Evolutionary conservation across 2,797 vertebrate genomes (phyloP), one percentile per base, ranked within the genome.

Genomic region (Myripristis murdjan): DNA sequence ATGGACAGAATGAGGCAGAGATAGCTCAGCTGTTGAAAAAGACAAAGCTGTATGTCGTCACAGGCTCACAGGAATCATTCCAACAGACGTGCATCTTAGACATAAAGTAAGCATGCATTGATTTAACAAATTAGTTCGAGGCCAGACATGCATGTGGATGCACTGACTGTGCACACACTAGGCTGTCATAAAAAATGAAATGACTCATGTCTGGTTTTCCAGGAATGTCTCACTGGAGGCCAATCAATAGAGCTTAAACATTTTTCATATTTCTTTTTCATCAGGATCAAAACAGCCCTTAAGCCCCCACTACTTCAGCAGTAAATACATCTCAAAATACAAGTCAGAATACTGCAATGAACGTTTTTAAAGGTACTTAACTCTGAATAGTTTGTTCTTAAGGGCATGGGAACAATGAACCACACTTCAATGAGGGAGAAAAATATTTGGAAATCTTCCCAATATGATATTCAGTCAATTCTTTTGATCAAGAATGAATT

Each of bases 401-500:
- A 15, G 75, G 68, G 54, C 70, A 57, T 24, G 39, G 65, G 78
- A 71, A 74, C 52, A 57, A 70, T 28, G 16, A 70, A 68, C 53
- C 41, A 46, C 41, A 24, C 24, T 53, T 65, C 51, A 68, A 54
- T 58, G 22, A 70, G 1, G 2, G 46, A 49, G 44, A 47, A 52
- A 56, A 52, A 24, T 23, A 73, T 62, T 77, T 73, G 53, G 53
- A 83, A 84, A 90, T 84, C 41, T 61, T 87, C 72, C 77, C 79
- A 69, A 81, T 81, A 64, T 89, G 66, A 93, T 95, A 95, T 95
- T 91, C 92, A 96, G 95, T 96, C 94, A 93, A 90, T 95, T 91
- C 78, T 89, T 95, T 94, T 94, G 95, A 96, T 95, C 92, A 92
- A 92, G 93, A 92, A 83, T 87, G 84, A 88, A 91, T 95, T 88